Base-by-base conservation (phyloP, 2,888 invertebrate species). In the Mythimna lalbum region DNA sequence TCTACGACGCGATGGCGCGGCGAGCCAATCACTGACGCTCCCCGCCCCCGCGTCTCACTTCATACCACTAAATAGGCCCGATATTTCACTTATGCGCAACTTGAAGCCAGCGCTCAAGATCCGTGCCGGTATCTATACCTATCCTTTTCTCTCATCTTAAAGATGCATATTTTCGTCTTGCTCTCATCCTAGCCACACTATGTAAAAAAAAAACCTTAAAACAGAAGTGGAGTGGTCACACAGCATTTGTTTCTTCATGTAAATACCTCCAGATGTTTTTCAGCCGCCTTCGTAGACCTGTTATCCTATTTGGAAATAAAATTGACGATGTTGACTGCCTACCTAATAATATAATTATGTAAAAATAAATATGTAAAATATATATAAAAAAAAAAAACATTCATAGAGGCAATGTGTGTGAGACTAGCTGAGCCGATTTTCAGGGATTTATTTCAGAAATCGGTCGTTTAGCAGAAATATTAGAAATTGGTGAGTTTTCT, bases 361-460 rank as follows among this genome's bases (percentile, higher is more conserved):
- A 65, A 59, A 59, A 64, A 55, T n/a, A 64, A 0, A 79, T 57
- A 63, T 14, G 4, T 0, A 50, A 56, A 76, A 62, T 56, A 47
- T 17, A 7, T 23, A 53, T 39, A 19, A 4, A 23, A 63, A 57
- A 68, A 57, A 47, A n/a, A 73, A 60, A 78, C 76, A 78, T 69
- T 76, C 52, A 21, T 49, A 63, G 19, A 33, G 69, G 62, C 62
- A 78, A 80, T 69, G 78, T 60, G 80, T 65, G 80, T 74, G 19
- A 66, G 4, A 19, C 12, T 67, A 63, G 17, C n/a, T 53, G 39
- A 43, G 27, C 17, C 19, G 12, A 33, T 47, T 55, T 21, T 49
- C 10, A 33, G 23, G 4, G 6, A 33, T 2, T 36, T 65, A n/a
- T 65, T 75, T 57, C 19, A 43, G 10, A 4, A 33, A n/a, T 33